These are phyloP conservation scores for Apamea monoglypha DNA, from an alignment of 2,888 invertebrate species.

Conservation along the genomic window DNA sequence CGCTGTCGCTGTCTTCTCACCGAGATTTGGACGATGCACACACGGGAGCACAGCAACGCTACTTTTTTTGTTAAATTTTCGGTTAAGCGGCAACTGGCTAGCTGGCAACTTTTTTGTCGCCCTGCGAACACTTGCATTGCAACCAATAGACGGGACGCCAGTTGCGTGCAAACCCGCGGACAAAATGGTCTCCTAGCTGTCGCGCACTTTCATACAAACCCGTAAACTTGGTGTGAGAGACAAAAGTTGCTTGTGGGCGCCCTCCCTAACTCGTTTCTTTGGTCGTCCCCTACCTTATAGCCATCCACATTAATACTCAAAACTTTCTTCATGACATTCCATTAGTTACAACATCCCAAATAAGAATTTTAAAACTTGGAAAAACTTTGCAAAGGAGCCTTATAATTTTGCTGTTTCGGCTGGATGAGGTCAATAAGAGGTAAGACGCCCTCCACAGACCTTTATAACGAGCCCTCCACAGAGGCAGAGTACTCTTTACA, in stretches of 20 bases:
- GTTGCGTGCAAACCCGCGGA: too few species aligned
- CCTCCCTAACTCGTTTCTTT: neutral
- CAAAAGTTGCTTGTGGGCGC: neutral
- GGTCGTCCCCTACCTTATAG: neutral
- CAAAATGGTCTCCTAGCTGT: too few species aligned
- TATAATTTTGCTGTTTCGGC: neutral
- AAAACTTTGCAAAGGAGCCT: conserved; percentile 16
- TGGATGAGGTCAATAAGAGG: conserved; percentile 39
- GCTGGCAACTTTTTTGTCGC: too few species aligned
- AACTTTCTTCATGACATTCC: neutral
- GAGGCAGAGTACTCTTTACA: conserved; percentile 30
- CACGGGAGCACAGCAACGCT: too few species aligned
- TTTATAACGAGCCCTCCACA: conserved; percentile 17
- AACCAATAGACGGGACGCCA: too few species aligned
- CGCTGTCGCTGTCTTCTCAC: too few species aligned
- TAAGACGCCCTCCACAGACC: conserved; percentile 7
- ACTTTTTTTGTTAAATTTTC: too few species aligned
- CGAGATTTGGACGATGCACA: too few species aligned
- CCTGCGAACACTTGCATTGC: too few species aligned
- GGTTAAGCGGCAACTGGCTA: too few species aligned
- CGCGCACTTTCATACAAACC: too few species aligned
- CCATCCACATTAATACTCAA: neutral
- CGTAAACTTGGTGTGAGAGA: too few species aligned
- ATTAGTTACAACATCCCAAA: neutral
- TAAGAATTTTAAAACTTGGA: neutral